Evolutionary conservation across 2,888 invertebrate genomes (phyloP), one percentile per base, ranked within the genome.

Genomic region (Netelia inedita): DNA sequence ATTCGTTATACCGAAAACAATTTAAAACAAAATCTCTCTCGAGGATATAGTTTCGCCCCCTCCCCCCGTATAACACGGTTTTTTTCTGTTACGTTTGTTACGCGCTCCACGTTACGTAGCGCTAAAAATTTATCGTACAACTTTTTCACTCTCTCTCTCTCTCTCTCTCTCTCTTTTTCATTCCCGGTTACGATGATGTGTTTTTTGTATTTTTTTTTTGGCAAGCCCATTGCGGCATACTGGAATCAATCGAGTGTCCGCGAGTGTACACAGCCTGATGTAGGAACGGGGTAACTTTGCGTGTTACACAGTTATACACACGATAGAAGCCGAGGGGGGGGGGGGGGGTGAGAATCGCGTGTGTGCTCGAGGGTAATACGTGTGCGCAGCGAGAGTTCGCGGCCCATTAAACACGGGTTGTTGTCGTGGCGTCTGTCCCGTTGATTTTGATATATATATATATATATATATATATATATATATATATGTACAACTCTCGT

Each of bases 331-430:
- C 66, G 68, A 69, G 73, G 59, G 43, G 41, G 35, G 23, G 46
- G 21, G 79, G 50, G 43, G 43, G 82, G 79, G 46, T 68, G 75
- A 76, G 35, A 75, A 63, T 71, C 35, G 76, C 46, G 61, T 57
- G 79, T 63, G 63, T 68, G 57, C 68, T 23, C 53, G 73, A 68
- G 81, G 66, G 71, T 83, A 81, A 80, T 71, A 82, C 85, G 81
- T 86, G 66, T 76, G 79, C 66, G 73, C 63, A 59, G 69, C 81
- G 53, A 82, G 55, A 82, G 57, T 81, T 87, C 86, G 86, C 86
- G 86, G 85, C 28, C 88, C 89, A 89, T 91, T 91, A 91, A 91
- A 85, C 88, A 82, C 87, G 82, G 84, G 74, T 82, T 81, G 84
- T 81, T 81, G 84, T 78, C 73, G 80, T 71, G 81, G 69, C 79